Evolutionary conservation across 2,113 vertebrate species (phyloP).

Genomic region (Ceratotherium simum): DNA sequence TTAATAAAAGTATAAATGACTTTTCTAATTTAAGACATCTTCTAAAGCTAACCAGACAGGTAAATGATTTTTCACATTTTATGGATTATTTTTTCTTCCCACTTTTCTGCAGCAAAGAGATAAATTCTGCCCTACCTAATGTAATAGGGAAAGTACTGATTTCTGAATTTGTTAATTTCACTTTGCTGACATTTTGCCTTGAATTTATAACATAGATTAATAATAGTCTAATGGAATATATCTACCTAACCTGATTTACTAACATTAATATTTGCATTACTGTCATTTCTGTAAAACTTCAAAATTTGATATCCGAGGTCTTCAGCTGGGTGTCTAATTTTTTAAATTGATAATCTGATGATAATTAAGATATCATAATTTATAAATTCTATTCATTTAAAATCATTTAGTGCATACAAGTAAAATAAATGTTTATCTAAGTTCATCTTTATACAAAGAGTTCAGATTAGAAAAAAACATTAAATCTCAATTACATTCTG

Average conservation of each 20-base stretch:
- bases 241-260: slow-evolving; percentile 3
- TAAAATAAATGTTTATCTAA: slow-evolving; percentile 37
- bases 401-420: not conserved
- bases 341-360: not conserved
- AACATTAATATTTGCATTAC: slow-evolving; percentile 3
- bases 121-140: not conserved
- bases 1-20: not conserved
- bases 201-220: not conserved
- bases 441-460: not conserved
- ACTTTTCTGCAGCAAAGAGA: slow-evolving; percentile 27
- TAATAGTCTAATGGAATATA: not conserved
- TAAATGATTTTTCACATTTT: slow-evolving; percentile 38
- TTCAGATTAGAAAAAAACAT: not conserved
- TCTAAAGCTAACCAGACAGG: not conserved
- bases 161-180: slow-evolving; percentile 43
- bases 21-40: not conserved
- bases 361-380: not conserved
- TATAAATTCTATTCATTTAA: slow-evolving; percentile 25
- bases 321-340: not conserved
- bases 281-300: not conserved
- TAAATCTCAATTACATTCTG: not conserved
- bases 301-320: not conserved
- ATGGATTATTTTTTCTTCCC: not conserved
- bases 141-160: not conserved
- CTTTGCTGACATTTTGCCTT: slow-evolving; percentile 21